phyloP scores from a whole-genome alignment of 2,797 vertebrate genomes.

The Pipistrellus kuhlii region DNA sequence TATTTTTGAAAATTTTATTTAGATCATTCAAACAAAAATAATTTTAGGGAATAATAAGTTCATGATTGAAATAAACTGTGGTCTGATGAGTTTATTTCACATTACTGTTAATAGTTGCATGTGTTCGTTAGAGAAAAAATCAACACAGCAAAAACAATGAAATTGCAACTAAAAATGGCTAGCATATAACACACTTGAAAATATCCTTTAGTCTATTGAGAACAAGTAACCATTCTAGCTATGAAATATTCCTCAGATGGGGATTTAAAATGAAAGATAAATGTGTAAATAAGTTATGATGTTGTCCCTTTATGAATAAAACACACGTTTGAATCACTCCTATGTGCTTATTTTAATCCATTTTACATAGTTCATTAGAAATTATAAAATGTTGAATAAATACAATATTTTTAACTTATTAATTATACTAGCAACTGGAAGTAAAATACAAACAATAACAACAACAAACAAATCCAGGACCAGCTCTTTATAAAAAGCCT shows the following conservation, averaged over 20 bases:
- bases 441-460: neutral
- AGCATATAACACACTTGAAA: neutral
- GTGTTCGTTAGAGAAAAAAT: neutral
- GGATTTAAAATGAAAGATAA: neutral
- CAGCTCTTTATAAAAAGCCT: neutral
- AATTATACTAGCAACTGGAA: neutral
- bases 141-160: neutral
- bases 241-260: neutral
- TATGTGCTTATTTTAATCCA: neutral
- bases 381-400: neutral
- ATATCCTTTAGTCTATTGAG: neutral
- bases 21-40: neutral
- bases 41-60: slow-evolving; percentile 5
- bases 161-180: neutral
- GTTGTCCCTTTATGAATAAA: neutral
- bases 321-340: neutral
- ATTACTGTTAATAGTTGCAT: neutral
- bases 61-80: neutral
- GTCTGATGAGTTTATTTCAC: neutral
- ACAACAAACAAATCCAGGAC: neutral
- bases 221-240: neutral
- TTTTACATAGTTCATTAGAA: neutral
- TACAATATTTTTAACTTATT: neutral
- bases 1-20: neutral
- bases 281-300: neutral